Evolutionary conservation across 2,113 vertebrate genomes (phyloP).

Genomic region (Cryptomyrus ogoouensis): DNA sequence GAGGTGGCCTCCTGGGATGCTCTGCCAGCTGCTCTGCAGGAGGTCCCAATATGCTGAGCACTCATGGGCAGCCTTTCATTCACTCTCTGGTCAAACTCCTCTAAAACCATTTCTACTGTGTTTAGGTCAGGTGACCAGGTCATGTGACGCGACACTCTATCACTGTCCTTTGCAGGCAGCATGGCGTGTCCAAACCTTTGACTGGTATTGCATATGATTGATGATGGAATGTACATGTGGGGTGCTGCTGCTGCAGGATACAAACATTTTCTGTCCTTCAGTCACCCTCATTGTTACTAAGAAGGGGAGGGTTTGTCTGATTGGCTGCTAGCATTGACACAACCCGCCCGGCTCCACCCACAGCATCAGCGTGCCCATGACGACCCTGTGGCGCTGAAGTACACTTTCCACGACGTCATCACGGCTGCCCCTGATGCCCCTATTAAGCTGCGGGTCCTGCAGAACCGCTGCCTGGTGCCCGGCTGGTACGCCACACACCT

Average conservation of each 20-base stretch:
- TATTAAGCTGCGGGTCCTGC: constrained; percentile 73
- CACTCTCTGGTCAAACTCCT: not conserved
- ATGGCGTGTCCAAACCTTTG: not conserved
- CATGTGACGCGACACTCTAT: not conserved
- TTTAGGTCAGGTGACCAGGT: not conserved
- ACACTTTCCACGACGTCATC: constrained; percentile 90
- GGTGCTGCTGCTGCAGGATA: not conserved
- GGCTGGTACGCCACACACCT: constrained; percentile 91
- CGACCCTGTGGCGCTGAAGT: constrained; percentile 82
- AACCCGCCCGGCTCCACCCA: not conserved
- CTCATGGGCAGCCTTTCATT: not conserved
- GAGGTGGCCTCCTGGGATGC: not conserved
- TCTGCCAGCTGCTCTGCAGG: not conserved
- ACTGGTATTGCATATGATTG: not conserved
- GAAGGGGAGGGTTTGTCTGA: not conserved
- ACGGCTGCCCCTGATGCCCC: constrained; percentile 68
- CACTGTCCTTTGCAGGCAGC: not conserved
- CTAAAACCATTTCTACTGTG: not conserved
- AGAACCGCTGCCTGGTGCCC: constrained; percentile 87
- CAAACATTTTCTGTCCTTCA: not conserved
- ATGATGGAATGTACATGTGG: not conserved
- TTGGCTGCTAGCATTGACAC: not conserved
- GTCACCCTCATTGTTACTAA: not conserved
- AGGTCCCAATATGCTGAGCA: not conserved
- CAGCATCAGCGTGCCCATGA: constrained; percentile 95